Percentiles rank a stretch among this genome's conserved stretches.
Conservation (phyloP, 2,797 vertebrate species). For the Lepilemur ruficaudatus region DNA sequence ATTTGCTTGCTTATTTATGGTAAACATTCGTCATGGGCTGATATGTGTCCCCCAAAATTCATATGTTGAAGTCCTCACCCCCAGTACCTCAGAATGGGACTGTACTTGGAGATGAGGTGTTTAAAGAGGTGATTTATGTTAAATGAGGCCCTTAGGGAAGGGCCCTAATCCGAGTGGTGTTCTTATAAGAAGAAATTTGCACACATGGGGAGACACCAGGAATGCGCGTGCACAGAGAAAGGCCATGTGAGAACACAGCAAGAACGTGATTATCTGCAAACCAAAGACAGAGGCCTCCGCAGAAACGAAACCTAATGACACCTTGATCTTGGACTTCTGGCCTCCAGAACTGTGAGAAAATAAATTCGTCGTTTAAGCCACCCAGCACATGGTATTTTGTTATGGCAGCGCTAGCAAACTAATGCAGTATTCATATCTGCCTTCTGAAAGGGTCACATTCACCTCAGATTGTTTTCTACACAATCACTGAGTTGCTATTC, state of each 20-base stretch:
- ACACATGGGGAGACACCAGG: not conserved
- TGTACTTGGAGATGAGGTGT: not conserved
- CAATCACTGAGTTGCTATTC: not conserved
- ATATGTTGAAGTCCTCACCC: not conserved
- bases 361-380: not conserved
- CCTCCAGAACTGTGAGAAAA: not conserved
- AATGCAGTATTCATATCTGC: not conserved
- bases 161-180: not conserved
- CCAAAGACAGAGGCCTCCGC: not conserved
- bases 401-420: not conserved
- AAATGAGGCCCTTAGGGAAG: not conserved
- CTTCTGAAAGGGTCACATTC: not conserved
- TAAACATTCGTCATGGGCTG: not conserved
- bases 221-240: not conserved
- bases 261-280: not conserved
- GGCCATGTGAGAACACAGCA: not conserved
- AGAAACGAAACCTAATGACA: not conserved
- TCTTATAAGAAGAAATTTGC: not conserved
- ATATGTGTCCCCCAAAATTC: not conserved
- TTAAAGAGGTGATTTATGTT: not conserved
- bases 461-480: not conserved
- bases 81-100: not conserved
- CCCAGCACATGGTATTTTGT: not conserved
- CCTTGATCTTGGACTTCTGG: not conserved
- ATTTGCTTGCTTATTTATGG: not conserved